Base-by-base conservation (phyloP, 2,888 invertebrate genomes). In the Melitaea athalia region DNA sequence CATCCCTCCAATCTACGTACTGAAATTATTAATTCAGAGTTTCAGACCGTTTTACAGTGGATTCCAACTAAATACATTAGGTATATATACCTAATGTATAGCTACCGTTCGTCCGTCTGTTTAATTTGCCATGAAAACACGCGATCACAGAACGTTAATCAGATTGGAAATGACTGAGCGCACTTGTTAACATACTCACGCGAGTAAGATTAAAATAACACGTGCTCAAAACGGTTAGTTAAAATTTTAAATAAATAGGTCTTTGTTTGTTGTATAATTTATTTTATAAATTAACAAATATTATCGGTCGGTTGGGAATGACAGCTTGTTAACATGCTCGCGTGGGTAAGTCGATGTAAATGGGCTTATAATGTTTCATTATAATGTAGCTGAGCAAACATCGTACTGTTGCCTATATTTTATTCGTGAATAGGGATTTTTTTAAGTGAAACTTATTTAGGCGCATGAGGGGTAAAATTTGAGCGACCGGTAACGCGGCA, bases 111-210 rank as follows among this genome's bases (percentile, higher is more conserved):
- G 74, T 73, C 77, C 77, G 83, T 85, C 84, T 82, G 85, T 77
- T 85, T 85, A 87, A 87, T 88, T 87, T 84, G 81, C 84, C 84
- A 84, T 85, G 86, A 85, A 85, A 87, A 85, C 87, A 87, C 83
- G 85, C 83, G 81, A 85, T 80, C 71, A 49, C 47, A 63, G 68
- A 69, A 59, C 55, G 53, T 62, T 64, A 68, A 66, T 68, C 64
- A 81, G 69, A 62, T 66, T 70, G 67, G 70, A 71, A 70, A 74
- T 68, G 74, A 71, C 73, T 68, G 52, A 72, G 67, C 66, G 62
- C 42, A 45, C 63, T 74, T 73, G 73, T 74, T 71, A 73, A 73
- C 78, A 75, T 69, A 31, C 78, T 33, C 59, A 57, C 74, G 72
- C 67, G 72, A 70, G 42, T 60, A 55, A 70, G 49, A 47, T 53